These are phyloP conservation scores for Xiphorhynchus elegans DNA, from an alignment of 2,113 vertebrate genomes.

Conservation along the genomic window DNA sequence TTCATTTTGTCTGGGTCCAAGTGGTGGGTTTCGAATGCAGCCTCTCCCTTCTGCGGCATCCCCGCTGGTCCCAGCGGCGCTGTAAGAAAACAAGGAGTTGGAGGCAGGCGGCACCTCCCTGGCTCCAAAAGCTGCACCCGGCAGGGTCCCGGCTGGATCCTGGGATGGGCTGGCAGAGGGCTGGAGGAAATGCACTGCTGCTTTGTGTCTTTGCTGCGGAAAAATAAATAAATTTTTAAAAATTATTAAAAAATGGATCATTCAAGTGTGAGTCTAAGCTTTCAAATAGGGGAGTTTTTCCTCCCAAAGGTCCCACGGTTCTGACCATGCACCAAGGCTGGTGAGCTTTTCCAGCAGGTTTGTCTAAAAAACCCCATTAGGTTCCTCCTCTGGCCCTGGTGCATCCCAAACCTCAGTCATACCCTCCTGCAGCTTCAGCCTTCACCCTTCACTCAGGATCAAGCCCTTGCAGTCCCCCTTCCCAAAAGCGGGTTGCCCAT, in stretches of 20 bases:
- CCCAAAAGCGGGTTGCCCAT: fast-evolving
- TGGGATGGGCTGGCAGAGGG: background rate
- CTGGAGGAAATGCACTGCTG: fast-evolving
- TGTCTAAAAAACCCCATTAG: background rate
- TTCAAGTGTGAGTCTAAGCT: background rate
- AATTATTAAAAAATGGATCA: fast-evolving
- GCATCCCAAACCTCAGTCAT: fast-evolving
- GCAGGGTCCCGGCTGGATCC: background rate
- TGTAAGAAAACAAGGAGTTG: background rate
- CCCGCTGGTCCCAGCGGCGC: fast-evolving
- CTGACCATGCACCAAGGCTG: fast-evolving
- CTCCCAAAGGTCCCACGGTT: fast-evolving
- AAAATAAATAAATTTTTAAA: too few species aligned
- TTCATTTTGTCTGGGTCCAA: background rate
- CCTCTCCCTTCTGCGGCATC: background rate
- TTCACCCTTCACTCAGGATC: background rate
- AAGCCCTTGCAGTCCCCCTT: background rate
- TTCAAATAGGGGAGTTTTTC: background rate
- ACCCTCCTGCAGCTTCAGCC: background rate
- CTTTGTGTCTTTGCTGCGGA: fast-evolving
- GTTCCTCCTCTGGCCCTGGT: fast-evolving
- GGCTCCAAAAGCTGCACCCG: background rate
- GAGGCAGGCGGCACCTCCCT: background rate
- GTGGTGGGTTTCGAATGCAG: background rate
- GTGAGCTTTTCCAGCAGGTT: background rate